A percentile compares a stretch with the other conserved stretches of the same genome.
phyloP scores from a whole-genome alignment of 2,797 vertebrate genomes.

The Allobates femoralis region DNA sequence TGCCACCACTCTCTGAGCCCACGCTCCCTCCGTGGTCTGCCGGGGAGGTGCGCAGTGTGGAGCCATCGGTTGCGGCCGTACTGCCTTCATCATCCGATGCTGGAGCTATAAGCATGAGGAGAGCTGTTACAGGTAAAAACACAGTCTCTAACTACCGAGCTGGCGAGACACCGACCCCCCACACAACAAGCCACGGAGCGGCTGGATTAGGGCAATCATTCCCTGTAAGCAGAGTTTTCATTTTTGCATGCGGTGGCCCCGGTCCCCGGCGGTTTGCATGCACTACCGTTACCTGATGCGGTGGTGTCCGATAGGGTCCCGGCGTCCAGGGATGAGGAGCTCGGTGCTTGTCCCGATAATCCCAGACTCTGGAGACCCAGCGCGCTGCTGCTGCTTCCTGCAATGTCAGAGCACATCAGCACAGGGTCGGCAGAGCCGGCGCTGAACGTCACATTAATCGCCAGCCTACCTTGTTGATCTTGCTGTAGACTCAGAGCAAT shows the following conservation, averaged over 20 bases:
- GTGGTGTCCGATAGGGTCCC: conserved; percentile 98
- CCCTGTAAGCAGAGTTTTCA: neutral
- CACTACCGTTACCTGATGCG: conserved; percentile 92
- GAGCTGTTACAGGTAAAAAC: conserved; percentile 96
- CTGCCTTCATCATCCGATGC: conserved; percentile 98
- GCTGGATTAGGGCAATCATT: neutral
- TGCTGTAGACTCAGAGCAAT: conserved; percentile 98
- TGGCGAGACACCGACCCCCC: neutral
- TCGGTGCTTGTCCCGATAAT: conserved; percentile 96
- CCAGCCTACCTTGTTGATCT: conserved; percentile 92
- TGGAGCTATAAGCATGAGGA: conserved; percentile 97
- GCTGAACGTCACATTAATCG: neutral
- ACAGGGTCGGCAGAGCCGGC: neutral
- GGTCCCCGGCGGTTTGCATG: conserved; percentile 29
- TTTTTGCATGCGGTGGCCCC: neutral
- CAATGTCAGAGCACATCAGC: conserved; percentile 52
- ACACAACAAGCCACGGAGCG: neutral
- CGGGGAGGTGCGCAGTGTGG: conserved; percentile 94
- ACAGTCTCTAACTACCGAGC: conserved; percentile 69
- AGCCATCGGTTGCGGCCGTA: conserved; percentile 97
- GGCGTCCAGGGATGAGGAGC: conserved; percentile 97
- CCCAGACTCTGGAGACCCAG: conserved; percentile 97
- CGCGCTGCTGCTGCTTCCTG: conserved; percentile 98
- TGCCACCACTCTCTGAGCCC: conserved; percentile 97
- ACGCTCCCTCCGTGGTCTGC: conserved; percentile 97